phyloP scores from a whole-genome alignment of 1,140 invertebrate species.

The Drosophila oshimai region DNA sequence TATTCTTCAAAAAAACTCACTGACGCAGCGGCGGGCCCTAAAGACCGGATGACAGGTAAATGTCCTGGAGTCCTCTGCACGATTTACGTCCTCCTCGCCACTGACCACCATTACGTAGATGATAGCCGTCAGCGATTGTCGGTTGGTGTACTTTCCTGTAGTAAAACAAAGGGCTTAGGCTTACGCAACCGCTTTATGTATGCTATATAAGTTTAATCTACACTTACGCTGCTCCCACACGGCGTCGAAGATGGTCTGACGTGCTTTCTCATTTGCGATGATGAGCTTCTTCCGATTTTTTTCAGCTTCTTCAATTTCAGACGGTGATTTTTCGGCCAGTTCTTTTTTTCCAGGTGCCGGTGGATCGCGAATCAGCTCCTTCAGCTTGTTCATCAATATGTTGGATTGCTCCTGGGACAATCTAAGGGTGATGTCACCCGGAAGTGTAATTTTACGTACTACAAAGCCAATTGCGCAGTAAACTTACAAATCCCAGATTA shows the following conservation, averaged over 20 bases:
- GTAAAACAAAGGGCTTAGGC: background rate
- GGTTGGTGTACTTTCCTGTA: slow-evolving; percentile 69
- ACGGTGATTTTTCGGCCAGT: background rate
- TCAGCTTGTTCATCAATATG: slow-evolving; percentile 26
- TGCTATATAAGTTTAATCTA: background rate
- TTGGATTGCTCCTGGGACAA: slow-evolving; percentile 24
- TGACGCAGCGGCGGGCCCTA: slow-evolving; percentile 59
- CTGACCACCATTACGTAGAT: slow-evolving; percentile 67
- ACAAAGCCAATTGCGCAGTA: slow-evolving; percentile 20
- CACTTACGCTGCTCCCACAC: slow-evolving; percentile 69
- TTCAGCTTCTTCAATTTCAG: background rate
- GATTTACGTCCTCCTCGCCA: slow-evolving; percentile 24
- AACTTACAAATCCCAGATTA: slow-evolving; percentile 75
- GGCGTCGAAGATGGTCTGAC: slow-evolving; percentile 47
- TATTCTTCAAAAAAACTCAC: slow-evolving; percentile 24
- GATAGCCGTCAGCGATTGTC: slow-evolving; percentile 57
- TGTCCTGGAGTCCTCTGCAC: slow-evolving; percentile 15
- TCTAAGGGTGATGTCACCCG: slow-evolving; percentile 1
- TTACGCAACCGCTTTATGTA: background rate
- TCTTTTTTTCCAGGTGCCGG: background rate
- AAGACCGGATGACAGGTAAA: slow-evolving; percentile 70
- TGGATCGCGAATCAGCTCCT: slow-evolving; percentile 39
- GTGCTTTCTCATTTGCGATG: slow-evolving; percentile 8
- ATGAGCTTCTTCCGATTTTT: background rate
- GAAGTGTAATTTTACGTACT: background rate